These are phyloP conservation scores for Indicator indicator DNA, from an alignment of 2,113 vertebrate genomes.

Conservation along the genomic window DNA sequence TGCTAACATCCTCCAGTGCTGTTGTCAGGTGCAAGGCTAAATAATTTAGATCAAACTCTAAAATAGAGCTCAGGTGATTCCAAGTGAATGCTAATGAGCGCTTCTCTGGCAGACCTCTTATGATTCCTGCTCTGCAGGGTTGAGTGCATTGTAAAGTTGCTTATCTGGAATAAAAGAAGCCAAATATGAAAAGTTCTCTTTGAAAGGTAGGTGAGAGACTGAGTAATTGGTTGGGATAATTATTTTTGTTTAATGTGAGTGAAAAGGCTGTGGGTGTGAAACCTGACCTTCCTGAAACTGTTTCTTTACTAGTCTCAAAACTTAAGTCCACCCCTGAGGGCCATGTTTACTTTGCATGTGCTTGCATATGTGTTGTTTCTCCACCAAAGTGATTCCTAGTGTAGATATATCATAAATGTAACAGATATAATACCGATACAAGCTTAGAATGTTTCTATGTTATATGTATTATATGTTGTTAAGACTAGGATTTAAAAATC, in stretches of 20 bases:
- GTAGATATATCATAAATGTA: too few species aligned
- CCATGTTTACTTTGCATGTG: rapidly evolving
- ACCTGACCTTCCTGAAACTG: background rate
- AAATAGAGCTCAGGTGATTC: background rate
- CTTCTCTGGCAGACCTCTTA: background rate
- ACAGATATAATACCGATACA: too few species aligned
- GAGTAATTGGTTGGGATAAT: background rate
- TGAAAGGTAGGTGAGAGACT: background rate
- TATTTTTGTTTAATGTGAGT: background rate
- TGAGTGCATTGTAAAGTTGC: rapidly evolving
- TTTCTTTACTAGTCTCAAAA: background rate
- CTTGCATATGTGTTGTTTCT: rapidly evolving
- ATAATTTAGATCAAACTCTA: background rate
- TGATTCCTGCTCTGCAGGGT: background rate
- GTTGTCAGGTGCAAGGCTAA: background rate
- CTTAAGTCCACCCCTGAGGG: background rate
- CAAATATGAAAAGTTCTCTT: background rate
- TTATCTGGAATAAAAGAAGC: background rate
- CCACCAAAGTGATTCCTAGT: background rate
- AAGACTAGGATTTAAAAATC: background rate
- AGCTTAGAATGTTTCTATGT: too few species aligned
- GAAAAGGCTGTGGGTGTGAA: background rate
- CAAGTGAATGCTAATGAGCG: rapidly evolving
- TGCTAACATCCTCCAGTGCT: background rate
- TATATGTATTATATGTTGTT: background rate